Base-by-base conservation (phyloP, 2,113 vertebrate genomes). In the Carassius gibelio region DNA sequence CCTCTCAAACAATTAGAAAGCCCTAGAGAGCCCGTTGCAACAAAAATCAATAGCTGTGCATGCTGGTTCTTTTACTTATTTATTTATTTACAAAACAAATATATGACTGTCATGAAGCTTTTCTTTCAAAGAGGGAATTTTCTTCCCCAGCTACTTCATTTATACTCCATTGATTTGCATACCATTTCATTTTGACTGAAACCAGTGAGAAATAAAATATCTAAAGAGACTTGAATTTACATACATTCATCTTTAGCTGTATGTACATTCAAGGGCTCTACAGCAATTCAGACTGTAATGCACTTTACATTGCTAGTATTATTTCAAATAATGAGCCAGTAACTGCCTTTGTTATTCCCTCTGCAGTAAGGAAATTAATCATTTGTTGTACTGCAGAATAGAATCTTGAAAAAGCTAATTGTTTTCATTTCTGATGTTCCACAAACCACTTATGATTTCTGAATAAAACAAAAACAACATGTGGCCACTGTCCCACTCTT, bases 31-130 rank as follows among this genome's bases (percentile, higher is more conserved):
- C 55, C 48, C 83, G 77, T 85, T 79, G 78, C 34, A 55, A 64
- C 14, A 52, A 55, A 88, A 88, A 85, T 87, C 85, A 87, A 89
- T 89, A 82, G 4, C 5, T 72, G 36, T 74, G 45, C 5, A 8
- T 82, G 64, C 75, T 85, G 38, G 23, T 83, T 48, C 62, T 83
- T 84, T 61, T n/a, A 23, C 76, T 79, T 84, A 17, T 45, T 42
- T 8, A 38, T 42, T 42, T 1, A 8, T 45, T 45, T 9, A 45
- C 8, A 50, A 82, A 68, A 81, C 74, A 84, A 55, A 80, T 83
- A 36, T 26, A 87, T 23, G 14, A 74, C 30, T 13, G 11, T n/a
- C 71, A 17, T n/a, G 11, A 64, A 71, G 38, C 38, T 36, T 14
- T 62, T 19, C 19, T 64, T 48, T 72, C 17, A 26, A 15, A 3